Evolutionary conservation across 2,888 invertebrate genomes (phyloP), one percentile per base, ranked within the genome.

Genomic region (Pachliopta kotzebuea): DNA sequence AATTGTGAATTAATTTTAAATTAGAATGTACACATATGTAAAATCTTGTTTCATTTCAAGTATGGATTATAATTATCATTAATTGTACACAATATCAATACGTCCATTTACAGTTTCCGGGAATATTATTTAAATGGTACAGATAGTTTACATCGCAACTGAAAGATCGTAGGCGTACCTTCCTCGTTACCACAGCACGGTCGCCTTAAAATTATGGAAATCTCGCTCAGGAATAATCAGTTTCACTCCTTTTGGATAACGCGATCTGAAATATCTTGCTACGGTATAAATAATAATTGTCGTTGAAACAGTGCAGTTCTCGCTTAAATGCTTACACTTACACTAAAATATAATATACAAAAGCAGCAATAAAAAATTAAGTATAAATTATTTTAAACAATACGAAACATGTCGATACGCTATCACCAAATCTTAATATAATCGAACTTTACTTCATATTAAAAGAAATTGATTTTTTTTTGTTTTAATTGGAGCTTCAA

Each of bases 131-230:
- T 29, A 61, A 61, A 61, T 61, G 45, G 24, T 45, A n/a, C 45
- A 45, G 21, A 63, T 58, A 58, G 53, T 54, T 45, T 26, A 59
- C 58, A 59, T 37, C 24, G 37, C 59, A 26, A 53, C 31, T 59
- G 63, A 59, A 59, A 63, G 54, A 54, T 63, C 58, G 63, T 63
- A 49, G 63, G 63, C 63, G 63, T 63, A 53, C n/a, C 31, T 54
- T 49, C 20, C 59, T 59, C 55, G 59, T 58, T 63, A 55, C 57
- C 24, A 49, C 52, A 20, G 49, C 45, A n/a, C 49, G 54, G 52
- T 63, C 50, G 37, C 63, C 63, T 59, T 59, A 63, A 63, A 59
- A 20, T 59, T 59, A 63, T 55, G 63, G 59, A 63, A 59, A 63
- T 59, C 49, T 55, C 49, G n/a, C 49, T 21, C 54, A 59, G 49